Base-by-base conservation (phyloP, 2,797 vertebrate species). In the Oryzias sinensis region DNA sequence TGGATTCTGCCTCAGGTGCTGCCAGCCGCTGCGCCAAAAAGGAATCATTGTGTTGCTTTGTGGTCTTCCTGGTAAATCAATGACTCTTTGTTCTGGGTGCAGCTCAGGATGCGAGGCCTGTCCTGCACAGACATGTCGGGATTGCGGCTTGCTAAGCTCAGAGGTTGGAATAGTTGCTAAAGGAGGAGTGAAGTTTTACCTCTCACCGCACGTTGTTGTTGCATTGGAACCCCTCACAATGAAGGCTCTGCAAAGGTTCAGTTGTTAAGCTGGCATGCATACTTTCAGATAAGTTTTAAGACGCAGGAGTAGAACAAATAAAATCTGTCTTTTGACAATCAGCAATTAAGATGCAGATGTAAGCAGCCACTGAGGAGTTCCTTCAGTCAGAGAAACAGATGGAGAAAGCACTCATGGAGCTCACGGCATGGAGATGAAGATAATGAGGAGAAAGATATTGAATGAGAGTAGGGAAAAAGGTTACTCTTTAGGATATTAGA, bases 31-130 rank as follows among this genome's bases (percentile, higher is more conserved):
- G 59, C 76, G 56, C 45, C 84, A 80, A 75, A 88, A 90, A 80
- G 79, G 87, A 84, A 65, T 76, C 86, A 89, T 91, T 91, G 90
- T 90, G 80, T 83, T 77, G 72, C 82, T 70, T 84, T 65, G 65
- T 69, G 70, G 61, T n/a, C 51, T 18, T 74, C 66, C 58, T 18
- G n/a, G 55, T 56, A 65, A 62, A 78, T 90, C 85, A 90, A 89
- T 86, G 76, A 57, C 24, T 63, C 86, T 86, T 90, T 91, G 88
- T 91, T 88, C 55, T 43, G 51, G 43, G 33, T 41, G 64, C 70
- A 58, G 61, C 70, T 43, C 74, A 68, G 76, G 77, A 77, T 43
- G 60, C 33, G 9, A 72, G 68, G 29, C 50, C 50, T 1, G 4
- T 66, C 53, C 64, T 9, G 2, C 24, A 71, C 52, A 61, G 71